These are phyloP conservation scores for Trogon melanurus DNA, from an alignment of 2,113 vertebrate species.

Conservation along the genomic window DNA sequence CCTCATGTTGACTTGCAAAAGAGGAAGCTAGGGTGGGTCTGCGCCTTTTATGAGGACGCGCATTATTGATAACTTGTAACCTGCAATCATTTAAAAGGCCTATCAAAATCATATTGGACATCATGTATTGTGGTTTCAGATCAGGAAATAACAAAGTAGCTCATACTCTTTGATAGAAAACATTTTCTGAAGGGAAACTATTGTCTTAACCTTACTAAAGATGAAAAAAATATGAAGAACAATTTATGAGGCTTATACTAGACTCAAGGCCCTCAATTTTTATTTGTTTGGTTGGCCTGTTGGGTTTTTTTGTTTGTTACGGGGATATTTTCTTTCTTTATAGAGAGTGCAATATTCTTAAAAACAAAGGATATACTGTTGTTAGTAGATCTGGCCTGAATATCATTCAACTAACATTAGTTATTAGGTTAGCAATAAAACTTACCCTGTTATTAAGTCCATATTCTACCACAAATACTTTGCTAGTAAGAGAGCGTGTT, in stretches of 20 bases:
- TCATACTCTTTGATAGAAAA: not conserved
- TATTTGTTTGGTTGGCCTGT: not conserved
- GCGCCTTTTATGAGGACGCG: not conserved
- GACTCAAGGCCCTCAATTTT: not conserved
- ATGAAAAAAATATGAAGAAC: not conserved
- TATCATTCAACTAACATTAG: not conserved
- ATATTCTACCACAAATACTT: slow-evolving; percentile 8
- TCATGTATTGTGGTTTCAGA: not conserved
- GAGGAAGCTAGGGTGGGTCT: not conserved
- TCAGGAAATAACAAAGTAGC: not conserved
- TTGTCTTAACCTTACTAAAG: not conserved
- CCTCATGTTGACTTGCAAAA: not conserved
- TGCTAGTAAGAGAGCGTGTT: not conserved
- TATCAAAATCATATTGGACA: not conserved
- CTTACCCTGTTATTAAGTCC: not conserved
- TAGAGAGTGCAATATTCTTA: not conserved
- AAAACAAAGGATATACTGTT: slow-evolving; percentile 12
- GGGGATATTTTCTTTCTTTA: not conserved
- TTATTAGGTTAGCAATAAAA: slow-evolving; percentile 31
- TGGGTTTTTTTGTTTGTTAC: not conserved
- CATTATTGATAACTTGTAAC: not conserved
- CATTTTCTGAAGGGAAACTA: slow-evolving; percentile 7
- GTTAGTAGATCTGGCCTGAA: not conserved
- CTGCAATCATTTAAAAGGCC: not conserved
- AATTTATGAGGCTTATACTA: not conserved